Evolutionary conservation across 2,888 invertebrate genomes (phyloP), one percentile per base, ranked within the genome.

Genomic region (Cosmopolites sordidus): DNA sequence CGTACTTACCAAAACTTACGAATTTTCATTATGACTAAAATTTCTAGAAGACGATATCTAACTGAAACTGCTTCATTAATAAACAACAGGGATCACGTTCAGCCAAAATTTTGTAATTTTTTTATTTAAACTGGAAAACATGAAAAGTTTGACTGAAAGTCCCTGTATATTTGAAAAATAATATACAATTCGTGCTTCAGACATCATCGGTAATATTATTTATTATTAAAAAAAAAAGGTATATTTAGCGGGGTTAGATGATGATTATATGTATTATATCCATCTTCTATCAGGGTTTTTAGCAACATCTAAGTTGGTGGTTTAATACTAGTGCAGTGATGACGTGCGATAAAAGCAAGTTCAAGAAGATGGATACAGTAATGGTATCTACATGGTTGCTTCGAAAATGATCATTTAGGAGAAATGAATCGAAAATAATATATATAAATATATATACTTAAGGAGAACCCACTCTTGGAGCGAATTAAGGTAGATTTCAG

Each of bases 391-490:
- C 40, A 40, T 40, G 40, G 33, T 33, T 12, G 33, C 33, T 33
- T 33, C 4, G 12, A 33, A 33, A 9, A 33, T 12, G 33, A 5
- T 12, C 11, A 5, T 33, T 12, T 33, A 12, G 3, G 33, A 11
- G 33, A 40, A 16, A 15, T 15, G 15, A 29, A 30, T 12, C n/a
- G 16, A 43, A 42, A 42, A 48, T 48, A 6, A 9, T 27, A 44
- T 40, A 39, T 44, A 50, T 11, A 22, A 18, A 40, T 30, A 45
- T 17, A 43, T 39, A 41, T 44, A 38, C 6, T 18, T 14, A 22
- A 51, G 51, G 55, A 55, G 58, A 58, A 58, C 42, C 55, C 55
- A 58, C 46, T 55, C 55, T 48, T 55, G 58, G 52, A 47, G 54
- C 58, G 18, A 55, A 40, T 27, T 27, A 45, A 53, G 53, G 45